These are phyloP conservation scores for Pampus argenteus DNA, from an alignment of 2,797 vertebrate genomes.

Conservation along the genomic window DNA sequence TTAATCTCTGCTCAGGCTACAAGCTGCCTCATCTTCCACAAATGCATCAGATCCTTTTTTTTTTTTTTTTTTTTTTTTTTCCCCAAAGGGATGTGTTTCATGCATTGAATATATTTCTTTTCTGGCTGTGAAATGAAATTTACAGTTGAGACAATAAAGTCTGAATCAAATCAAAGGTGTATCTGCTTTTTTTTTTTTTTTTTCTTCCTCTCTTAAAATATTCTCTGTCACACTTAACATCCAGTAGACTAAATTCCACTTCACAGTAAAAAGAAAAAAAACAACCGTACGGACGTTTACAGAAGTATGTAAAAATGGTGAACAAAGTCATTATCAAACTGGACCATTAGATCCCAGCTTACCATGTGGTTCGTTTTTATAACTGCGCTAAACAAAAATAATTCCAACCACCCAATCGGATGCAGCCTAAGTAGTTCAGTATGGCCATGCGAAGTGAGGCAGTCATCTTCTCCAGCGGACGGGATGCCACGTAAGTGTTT, in stretches of 20 bases:
- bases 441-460: conserved; percentile 71
- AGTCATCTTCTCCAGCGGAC: conserved; percentile 71
- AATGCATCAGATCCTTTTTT: conserved; percentile 35
- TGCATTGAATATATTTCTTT: conserved; percentile 20
- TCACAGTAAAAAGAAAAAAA: conserved; percentile 10
- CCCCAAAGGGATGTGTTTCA: conserved; percentile 42
- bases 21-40: conserved; percentile 41
- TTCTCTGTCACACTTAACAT: conserved; percentile 15
- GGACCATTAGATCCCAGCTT: conserved; percentile 69
- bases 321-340: conserved; percentile 64
- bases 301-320: conserved; percentile 26
- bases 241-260: conserved; percentile 16
- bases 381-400: conserved; percentile 79
- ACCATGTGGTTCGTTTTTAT: conserved; percentile 80
- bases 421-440: conserved; percentile 81
- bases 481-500: conserved; percentile 83
- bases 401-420: conserved; percentile 84
- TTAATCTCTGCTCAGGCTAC: conserved; percentile 64
- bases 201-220: background rate
- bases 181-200: conserved; percentile 10
- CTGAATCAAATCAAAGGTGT: conserved; percentile 31
- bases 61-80: too few relatives aligned
- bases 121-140: conserved; percentile 40
- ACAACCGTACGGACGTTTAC: too few relatives aligned
- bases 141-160: conserved; percentile 40